A percentile compares a stretch with the other conserved stretches of the same genome.
Conservation (phyloP, 2,113 vertebrate genomes). For the Pagrus major region DNA sequence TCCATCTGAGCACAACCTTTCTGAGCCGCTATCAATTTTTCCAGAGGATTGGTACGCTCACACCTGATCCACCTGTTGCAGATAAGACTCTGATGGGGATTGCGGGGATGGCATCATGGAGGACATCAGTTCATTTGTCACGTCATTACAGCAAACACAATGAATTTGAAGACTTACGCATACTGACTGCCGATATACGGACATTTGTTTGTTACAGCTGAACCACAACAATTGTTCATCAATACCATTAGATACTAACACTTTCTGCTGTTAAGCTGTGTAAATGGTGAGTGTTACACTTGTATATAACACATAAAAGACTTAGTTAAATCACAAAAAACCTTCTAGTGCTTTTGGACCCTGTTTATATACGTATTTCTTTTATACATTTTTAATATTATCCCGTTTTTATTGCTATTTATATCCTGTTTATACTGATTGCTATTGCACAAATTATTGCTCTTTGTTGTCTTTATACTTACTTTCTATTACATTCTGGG, state of each 20-base stretch:
- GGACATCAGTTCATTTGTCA: slow-evolving; percentile 32
- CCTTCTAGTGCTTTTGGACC: too few relatives aligned
- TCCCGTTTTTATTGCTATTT: too few relatives aligned
- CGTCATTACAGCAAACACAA: slow-evolving; percentile 20
- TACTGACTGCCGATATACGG: neutral
- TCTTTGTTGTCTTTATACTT: too few relatives aligned
- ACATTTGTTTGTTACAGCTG: slow-evolving; percentile 3
- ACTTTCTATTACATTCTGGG: too few relatives aligned
- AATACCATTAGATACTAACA: neutral
- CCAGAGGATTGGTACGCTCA: slow-evolving; percentile 45
- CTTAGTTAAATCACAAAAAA: neutral
- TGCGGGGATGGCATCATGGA: slow-evolving; percentile 23
- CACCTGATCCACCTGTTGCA: slow-evolving; percentile 69
- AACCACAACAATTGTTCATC: neutral
- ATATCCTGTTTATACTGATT: too few relatives aligned
- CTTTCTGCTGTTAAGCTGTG: neutral
- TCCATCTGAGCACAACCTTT: slow-evolving; percentile 65
- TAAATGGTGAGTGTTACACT: neutral
- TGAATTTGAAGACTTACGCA: neutral
- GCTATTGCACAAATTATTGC: too few relatives aligned
- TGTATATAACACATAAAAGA: neutral
- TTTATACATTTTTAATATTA: too few relatives aligned
- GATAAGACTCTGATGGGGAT: slow-evolving; percentile 39
- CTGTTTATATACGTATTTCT: too few relatives aligned
- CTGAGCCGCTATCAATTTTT: slow-evolving; percentile 59